These are phyloP conservation scores for Chymomyza amoena DNA, from an alignment of 2,888 invertebrate genomes.

Conservation along the genomic window DNA sequence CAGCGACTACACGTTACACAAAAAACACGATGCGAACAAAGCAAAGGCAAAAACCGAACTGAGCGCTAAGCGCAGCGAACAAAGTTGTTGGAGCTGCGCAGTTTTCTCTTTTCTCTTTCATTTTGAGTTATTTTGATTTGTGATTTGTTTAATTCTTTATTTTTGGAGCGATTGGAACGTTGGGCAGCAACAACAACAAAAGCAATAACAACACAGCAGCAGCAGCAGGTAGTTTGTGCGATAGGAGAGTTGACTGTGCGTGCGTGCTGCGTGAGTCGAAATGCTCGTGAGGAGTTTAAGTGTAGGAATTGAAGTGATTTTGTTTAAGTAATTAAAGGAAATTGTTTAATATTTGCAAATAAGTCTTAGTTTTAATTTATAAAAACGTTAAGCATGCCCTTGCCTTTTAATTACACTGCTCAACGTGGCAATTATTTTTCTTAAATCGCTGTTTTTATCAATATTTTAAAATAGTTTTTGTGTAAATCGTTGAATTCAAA, in stretches of 20 bases:
- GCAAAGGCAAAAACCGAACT: conserved; percentile 42
- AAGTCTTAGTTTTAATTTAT: no score
- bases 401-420: no score
- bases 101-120: not conserved
- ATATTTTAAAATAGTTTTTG: no score
- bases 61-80: conserved; percentile 32
- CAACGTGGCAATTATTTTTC: no score
- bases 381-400: no score
- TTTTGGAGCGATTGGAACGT: not conserved
- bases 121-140: not conserved
- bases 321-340: not conserved
- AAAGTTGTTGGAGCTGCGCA: conserved; percentile 27
- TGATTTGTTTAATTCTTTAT: not conserved
- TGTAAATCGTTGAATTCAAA: no score
- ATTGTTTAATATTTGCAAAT: not conserved
- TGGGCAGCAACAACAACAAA: not conserved
- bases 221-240: not conserved
- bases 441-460: no score
- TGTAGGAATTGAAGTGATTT: not conserved
- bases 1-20: not conserved
- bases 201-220: no score
- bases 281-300: not conserved
- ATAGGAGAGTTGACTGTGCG: not conserved
- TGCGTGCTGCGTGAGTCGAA: not conserved
- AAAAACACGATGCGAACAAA: conserved; percentile 32